Base-by-base conservation (phyloP, 2,888 invertebrate genomes). In the Cephus pulcher region DNA sequence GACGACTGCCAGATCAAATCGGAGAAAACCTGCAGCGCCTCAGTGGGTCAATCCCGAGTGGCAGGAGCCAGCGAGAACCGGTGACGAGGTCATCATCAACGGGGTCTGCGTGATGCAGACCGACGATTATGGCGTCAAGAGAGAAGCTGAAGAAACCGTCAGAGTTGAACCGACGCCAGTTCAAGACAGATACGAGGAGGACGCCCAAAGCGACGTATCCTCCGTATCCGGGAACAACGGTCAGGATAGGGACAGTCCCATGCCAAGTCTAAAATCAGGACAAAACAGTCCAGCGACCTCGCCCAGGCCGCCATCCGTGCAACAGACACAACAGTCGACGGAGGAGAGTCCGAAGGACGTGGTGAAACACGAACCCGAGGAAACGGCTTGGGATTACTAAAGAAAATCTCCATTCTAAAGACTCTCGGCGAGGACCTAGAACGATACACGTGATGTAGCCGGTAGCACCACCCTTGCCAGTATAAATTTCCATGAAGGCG, bases 11-110 rank as follows among this genome's bases (percentile, higher is more conserved):
- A 91, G 95, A 86, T 94, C 94, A 74, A 96, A 95, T 78, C 93
- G 98, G 82, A 94, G 98, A 88, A 99, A 99, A 93, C 98, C 98
- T 1, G 98, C 98, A 1, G 98, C 98, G 77, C 98, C 99, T 2
- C 98, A 99, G 92, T 98, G 98, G 98, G 98, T 98, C 6, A 98
- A 98, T 92, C 98, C 98, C 11, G 97, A 97, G 86, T 97, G 97
- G 96, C 96, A 96, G 88, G 96, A 96, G 89, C 91, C 91, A 1
- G 77, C 90, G 40, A 87, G 91, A 81, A 82, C 92, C 79, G 93
- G 93, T 12, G 96, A 96, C 87, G 97, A 97, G 89, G 97, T 97
- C 35, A 97, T 98, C 88, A 97, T 98, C 86, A 98, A 98, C 89
- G 98, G 98, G 1, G 98, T 98, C 35, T 98, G 98, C 90, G 97